Evolutionary conservation across 2,888 invertebrate species (phyloP).

Genomic region (Apocheima hispidaria): DNA sequence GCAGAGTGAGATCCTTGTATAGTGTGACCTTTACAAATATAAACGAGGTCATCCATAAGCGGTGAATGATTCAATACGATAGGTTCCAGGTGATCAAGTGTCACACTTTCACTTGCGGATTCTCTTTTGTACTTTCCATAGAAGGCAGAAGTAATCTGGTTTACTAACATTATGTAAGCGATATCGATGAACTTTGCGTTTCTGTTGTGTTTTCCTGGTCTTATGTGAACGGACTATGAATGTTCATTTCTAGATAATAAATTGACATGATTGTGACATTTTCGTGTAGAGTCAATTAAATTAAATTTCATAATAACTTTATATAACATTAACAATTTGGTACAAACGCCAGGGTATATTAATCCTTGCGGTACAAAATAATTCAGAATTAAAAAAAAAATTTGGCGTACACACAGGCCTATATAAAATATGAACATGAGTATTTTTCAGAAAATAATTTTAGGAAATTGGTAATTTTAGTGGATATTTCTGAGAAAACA

Average conservation of each 20-base stretch:
- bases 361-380: no score
- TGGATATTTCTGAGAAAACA: no score
- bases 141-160: constrained; percentile 47
- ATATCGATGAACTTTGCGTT: constrained; percentile 32
- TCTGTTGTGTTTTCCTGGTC: constrained; percentile 34
- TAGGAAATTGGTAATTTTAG: no score
- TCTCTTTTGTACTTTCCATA: constrained; percentile 55
- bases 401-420: no score
- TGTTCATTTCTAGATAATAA: neutral
- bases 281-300: neutral
- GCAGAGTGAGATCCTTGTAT: constrained; percentile 34
- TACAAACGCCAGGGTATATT: no score
- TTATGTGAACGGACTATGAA: constrained; percentile 13
- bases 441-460: no score
- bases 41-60: constrained; percentile 38
- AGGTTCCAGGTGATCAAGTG: constrained; percentile 39
- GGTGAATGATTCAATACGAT: constrained; percentile 49
- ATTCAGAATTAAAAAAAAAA: no score
- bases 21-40: constrained; percentile 16
- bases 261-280: neutral
- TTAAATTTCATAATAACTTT: no score
- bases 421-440: no score
- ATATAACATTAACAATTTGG: no score
- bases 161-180: constrained; percentile 47
- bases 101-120: constrained; percentile 58